Conservation (phyloP, 2,888 invertebrate species). For the Cremastinae sp. region DNA sequence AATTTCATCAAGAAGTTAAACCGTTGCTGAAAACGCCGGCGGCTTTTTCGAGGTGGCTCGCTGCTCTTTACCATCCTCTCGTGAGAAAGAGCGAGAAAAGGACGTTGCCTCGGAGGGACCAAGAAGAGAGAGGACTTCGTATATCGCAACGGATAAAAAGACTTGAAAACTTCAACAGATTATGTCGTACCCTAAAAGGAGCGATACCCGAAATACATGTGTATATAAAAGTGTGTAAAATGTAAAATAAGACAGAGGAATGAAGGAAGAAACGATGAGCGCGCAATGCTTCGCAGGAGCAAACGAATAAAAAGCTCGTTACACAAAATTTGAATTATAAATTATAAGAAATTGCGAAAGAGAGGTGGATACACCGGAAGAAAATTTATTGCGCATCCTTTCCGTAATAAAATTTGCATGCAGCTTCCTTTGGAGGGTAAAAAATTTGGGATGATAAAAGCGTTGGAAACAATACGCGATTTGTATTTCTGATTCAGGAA, state of each 20-base stretch:
- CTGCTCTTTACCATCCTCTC: constrained; percentile 28
- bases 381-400: too few species aligned
- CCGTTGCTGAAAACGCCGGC: constrained; percentile 25
- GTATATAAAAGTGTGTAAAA: constrained; percentile 38
- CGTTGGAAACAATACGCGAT: too few species aligned
- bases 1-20: constrained; percentile 63
- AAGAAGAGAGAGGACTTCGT: constrained; percentile 4
- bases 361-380: too few species aligned
- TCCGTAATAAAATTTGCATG: too few species aligned
- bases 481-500: too few species aligned
- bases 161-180: constrained; percentile 43
- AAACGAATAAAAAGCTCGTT: background rate
- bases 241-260: constrained; percentile 7
- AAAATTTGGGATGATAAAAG: too few species aligned
- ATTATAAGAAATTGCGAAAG: too few species aligned
- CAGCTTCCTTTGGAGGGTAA: too few species aligned
- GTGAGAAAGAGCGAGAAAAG: constrained; percentile 1
- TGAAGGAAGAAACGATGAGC: background rate
- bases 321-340: background rate
- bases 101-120: background rate
- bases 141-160: background rate
- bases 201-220: constrained; percentile 19
- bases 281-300: too few species aligned
- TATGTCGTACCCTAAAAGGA: constrained; percentile 37
- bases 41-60: constrained; percentile 33